Base-by-base conservation (phyloP, 2,797 vertebrate species). In the Intellagama lesueurii region DNA sequence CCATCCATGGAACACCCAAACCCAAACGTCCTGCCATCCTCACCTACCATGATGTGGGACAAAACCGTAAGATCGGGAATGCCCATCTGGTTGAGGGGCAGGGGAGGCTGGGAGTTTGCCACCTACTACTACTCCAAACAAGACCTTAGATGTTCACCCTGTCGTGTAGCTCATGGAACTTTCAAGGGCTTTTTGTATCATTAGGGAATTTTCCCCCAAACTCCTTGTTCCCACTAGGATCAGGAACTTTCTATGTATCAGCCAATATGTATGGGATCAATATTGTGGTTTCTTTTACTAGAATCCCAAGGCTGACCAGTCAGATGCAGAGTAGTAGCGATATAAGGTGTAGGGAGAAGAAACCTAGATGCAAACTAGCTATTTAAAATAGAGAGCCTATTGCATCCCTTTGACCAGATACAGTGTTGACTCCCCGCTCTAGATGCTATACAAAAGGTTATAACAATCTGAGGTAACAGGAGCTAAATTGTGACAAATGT, bases 21-120 rank as follows among this genome's bases (percentile, higher is more conserved):
- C 97, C 97, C 83, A 98, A 98, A 83, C 95, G 98, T 76, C 98
- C 98, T 0, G 98, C 98, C 0, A 98, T 98, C 94, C 96, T 99
- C 95, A 99, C 98, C 95, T 96, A 98, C 95, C 98, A 98, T 22
- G 98, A 99, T 49, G 98, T 98, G 88, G 98, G 98, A 84, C 97
- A 98, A 97, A 98, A 98, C 92, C 98, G 98, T 98, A 95, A 97
- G 98, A 96, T 86, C 16, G 84, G 40, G 90, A 76, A 85, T 28
- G 52, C 73, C 47, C 64, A 28, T 28, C 81, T 77, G 80, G 19
- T 73, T 52, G n/a, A 24, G 66, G n/a, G 85, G 32, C 7, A 7
- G 8, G 28, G 83, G 32, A 49, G 47, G 19, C 2, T 49, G 70
- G 30, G 60, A 47, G 26, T 68, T 86, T 82, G 30, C 19, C 56